Evolutionary conservation across 2,113 vertebrate genomes (phyloP).

Genomic region (Callocephalon fimbriatum): DNA sequence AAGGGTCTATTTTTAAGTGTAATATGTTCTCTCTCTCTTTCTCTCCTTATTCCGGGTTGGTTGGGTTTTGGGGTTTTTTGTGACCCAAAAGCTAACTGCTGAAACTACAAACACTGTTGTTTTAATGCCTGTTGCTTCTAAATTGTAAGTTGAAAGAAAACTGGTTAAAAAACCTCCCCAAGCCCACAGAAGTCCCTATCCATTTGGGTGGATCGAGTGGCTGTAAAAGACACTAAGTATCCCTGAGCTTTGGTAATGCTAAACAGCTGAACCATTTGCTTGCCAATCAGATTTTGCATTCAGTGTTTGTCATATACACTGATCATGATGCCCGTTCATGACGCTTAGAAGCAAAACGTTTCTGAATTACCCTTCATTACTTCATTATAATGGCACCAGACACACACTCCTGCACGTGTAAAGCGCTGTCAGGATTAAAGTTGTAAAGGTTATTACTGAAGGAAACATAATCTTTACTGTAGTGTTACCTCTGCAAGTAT

Average conservation of each 20-base stretch:
- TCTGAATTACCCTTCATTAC: neutral
- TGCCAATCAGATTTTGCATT: conserved; percentile 36
- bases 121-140: neutral
- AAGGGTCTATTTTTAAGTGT: conserved; percentile 3
- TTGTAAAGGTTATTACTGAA: neutral
- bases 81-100: neutral
- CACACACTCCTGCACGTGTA: neutral
- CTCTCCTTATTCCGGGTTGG: neutral
- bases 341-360: neutral
- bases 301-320: neutral
- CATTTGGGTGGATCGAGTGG: neutral
- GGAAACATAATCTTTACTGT: neutral
- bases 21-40: neutral
- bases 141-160: neutral
- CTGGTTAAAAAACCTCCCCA: neutral
- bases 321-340: neutral
- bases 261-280: neutral
- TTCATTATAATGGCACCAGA: neutral
- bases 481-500: neutral
- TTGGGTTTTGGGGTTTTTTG: neutral
- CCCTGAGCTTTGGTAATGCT: neutral
- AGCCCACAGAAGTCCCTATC: neutral
- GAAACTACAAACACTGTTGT: neutral
- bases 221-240: neutral
- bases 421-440: neutral